Conservation (phyloP, 2,888 invertebrate species). For the Phymatocera aterrima region DNA sequence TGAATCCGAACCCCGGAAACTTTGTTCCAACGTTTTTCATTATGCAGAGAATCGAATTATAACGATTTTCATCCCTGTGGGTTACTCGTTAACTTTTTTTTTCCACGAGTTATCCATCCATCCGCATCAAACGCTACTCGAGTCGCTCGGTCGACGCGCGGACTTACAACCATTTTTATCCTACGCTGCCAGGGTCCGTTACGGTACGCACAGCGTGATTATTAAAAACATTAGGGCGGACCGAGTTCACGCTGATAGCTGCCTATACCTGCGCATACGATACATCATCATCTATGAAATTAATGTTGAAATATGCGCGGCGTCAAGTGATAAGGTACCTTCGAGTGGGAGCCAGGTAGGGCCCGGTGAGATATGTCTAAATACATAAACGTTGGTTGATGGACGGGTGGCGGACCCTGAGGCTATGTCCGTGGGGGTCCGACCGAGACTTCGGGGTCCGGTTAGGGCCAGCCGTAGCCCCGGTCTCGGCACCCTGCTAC, state of each 20-base stretch:
- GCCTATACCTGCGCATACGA: constrained; percentile 54
- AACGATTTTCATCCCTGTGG: constrained; percentile 1
- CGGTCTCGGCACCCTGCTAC: constrained; percentile 69
- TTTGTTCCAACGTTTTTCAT: not conserved
- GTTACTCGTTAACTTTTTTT: constrained; percentile 13
- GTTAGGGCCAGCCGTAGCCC: not conserved
- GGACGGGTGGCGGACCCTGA: constrained; percentile 70
- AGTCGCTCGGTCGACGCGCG: not conserved
- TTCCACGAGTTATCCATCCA: constrained; percentile 18
- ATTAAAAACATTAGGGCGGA: constrained; percentile 37
- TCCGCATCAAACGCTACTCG: not conserved
- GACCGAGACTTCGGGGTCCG: constrained; percentile 18
- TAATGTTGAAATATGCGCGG: constrained; percentile 67
- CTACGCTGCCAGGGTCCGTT: not conserved
- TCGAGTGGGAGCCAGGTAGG: constrained; percentile 50
- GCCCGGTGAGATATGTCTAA: constrained; percentile 70
- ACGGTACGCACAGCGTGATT: constrained; percentile 39
- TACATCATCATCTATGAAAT: constrained; percentile 69
- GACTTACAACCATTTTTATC: not conserved
- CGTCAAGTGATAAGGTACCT: constrained; percentile 57
- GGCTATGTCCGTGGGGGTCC: constrained; percentile 58
- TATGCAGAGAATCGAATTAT: not conserved
- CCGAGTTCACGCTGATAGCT: constrained; percentile 58
- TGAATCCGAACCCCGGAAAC: not conserved
- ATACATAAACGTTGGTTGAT: constrained; percentile 72